phyloP scores from a whole-genome alignment of 2,797 vertebrate genomes.

The Coreius guichenoti region DNA sequence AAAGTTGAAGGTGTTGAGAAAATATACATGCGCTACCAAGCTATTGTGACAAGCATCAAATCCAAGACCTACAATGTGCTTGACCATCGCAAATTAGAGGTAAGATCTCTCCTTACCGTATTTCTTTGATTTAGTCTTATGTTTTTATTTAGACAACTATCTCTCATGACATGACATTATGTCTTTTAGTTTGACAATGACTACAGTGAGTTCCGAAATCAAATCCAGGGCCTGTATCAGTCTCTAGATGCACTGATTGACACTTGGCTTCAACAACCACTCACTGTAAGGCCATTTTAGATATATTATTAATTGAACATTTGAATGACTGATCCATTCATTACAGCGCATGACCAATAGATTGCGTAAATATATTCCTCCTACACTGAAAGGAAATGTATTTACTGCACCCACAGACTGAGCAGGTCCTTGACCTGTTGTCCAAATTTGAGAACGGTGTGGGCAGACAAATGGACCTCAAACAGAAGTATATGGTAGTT shows the following conservation, averaged over 20 bases:
- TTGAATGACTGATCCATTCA: not conserved
- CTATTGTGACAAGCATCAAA: constrained; percentile 73
- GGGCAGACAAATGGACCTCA: constrained; percentile 75
- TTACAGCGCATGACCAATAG: not conserved
- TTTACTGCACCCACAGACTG: constrained; percentile 70
- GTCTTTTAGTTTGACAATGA: constrained; percentile 84
- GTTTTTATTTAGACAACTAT: not conserved
- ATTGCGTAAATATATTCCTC: not conserved
- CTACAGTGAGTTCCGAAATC: constrained; percentile 82
- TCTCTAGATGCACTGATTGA: constrained; percentile 81
- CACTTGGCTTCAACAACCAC: constrained; percentile 76
- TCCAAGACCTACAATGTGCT: constrained; percentile 84
- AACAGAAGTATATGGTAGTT: constrained; percentile 73
- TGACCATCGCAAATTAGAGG: constrained; percentile 83
- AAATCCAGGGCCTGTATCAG: constrained; percentile 78
- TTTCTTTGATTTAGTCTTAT: not conserved
- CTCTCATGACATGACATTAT: constrained; percentile 18
- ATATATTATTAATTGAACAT: constrained; percentile 36
- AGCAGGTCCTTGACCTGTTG: constrained; percentile 80
- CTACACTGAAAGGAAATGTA: not conserved
- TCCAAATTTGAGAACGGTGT: constrained; percentile 76
- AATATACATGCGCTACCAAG: constrained; percentile 76
- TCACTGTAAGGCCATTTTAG: constrained; percentile 75
- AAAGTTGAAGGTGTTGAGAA: constrained; percentile 85
- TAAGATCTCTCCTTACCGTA: constrained; percentile 49